phyloP scores from a whole-genome alignment of 1,140 invertebrate genomes.

The Laupala kohalensis region DNA sequence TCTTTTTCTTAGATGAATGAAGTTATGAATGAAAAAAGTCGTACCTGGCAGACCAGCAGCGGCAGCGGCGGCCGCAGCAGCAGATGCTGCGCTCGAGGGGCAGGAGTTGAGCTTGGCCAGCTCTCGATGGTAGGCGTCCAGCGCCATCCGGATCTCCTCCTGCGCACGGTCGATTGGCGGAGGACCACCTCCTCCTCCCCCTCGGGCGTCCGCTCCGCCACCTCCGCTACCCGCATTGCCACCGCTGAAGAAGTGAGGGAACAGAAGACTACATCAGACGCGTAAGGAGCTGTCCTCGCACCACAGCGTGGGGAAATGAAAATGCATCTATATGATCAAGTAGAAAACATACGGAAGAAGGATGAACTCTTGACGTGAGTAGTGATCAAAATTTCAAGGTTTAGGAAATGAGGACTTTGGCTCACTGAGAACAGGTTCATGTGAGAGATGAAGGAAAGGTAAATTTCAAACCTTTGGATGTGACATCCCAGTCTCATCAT shows the following conservation, averaged over 20 bases:
- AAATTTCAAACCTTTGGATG: too few relatives aligned
- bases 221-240: constrained; percentile 29
- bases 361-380: too few relatives aligned
- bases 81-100: background rate
- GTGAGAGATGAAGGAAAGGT: too few relatives aligned
- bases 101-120: constrained; percentile 62
- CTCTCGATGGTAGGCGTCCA: constrained; percentile 85
- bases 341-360: too few relatives aligned
- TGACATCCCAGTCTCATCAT: too few relatives aligned
- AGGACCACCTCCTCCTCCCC: constrained; percentile 73
- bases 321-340: too few relatives aligned
- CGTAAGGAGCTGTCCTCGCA: constrained; percentile 45
- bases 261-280: constrained; percentile 50
- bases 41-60: constrained; percentile 13
- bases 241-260: constrained; percentile 65
- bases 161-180: constrained; percentile 55
- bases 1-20: too few relatives aligned
- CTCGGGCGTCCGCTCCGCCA: constrained; percentile 63
- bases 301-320: constrained; percentile 16
- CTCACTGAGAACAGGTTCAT: too few relatives aligned
- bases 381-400: too few relatives aligned
- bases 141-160: constrained; percentile 75
- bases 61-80: too few relatives aligned
- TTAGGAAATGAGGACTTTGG: too few relatives aligned
- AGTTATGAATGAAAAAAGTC: too few relatives aligned